Percentiles rank a stretch among this genome's conserved stretches.
Evolutionary conservation across 2,888 invertebrate species (phyloP).

Genomic region (Proisotoma minuta): DNA sequence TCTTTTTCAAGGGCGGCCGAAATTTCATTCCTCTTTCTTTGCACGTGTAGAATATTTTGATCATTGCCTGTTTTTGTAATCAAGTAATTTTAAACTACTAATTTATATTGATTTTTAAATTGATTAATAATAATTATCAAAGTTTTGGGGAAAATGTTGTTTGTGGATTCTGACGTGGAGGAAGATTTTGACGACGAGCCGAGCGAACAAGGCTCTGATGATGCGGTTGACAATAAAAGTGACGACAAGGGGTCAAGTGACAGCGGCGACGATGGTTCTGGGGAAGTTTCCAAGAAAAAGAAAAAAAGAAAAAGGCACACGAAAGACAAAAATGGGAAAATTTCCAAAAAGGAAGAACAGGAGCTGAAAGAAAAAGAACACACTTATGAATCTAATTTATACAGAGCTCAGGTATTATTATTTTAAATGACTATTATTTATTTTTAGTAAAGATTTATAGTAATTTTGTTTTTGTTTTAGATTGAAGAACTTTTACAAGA

Average conservation of each 20-base stretch:
- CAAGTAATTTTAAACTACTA: too few species aligned
- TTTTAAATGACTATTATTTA: neutral
- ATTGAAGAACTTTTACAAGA: slow-evolving; percentile 40
- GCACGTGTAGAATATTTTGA: too few species aligned
- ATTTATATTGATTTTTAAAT: too few species aligned
- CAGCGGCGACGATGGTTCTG: slow-evolving; percentile 8
- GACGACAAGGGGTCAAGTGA: neutral
- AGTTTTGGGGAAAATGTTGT: slow-evolving; percentile 2
- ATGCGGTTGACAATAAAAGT: neutral
- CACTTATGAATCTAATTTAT: slow-evolving; percentile 32
- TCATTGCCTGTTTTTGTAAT: too few species aligned
- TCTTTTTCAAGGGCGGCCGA: too few species aligned
- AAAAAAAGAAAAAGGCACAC: slow-evolving; percentile 14
- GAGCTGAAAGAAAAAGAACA: slow-evolving; percentile 31
- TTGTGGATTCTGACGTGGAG: slow-evolving; percentile 25
- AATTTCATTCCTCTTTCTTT: too few species aligned
- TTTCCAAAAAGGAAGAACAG: slow-evolving; percentile 25
- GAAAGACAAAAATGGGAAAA: slow-evolving; percentile 2
- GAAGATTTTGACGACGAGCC: slow-evolving; percentile 13
- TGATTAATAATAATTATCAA: too few species aligned
- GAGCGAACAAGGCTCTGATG: neutral
- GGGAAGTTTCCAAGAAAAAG: slow-evolving; percentile 4
- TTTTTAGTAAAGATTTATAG: neutral
- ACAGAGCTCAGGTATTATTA: slow-evolving; percentile 29
- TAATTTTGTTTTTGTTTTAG: slow-evolving; percentile 11